Evolutionary conservation across 2,113 vertebrate species (phyloP).

Genomic region (Macrotis lagotis): DNA sequence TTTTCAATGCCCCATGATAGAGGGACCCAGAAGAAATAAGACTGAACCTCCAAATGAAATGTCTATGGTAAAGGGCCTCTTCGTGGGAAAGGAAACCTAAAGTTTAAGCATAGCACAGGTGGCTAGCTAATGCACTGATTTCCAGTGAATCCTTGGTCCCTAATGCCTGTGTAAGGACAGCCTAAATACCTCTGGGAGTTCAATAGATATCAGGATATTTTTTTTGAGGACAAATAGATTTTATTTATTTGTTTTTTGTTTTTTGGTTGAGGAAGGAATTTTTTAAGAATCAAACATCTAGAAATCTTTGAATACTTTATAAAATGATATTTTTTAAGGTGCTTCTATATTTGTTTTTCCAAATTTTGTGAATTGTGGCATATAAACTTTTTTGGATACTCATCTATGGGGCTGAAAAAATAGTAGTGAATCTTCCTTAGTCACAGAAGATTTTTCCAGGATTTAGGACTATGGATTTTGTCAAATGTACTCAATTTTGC

Average conservation of each 20-base stretch:
- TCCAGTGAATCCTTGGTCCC: not conserved
- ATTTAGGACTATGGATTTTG: not conserved
- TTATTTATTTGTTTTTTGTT: not conserved
- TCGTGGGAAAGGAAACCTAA: not conserved
- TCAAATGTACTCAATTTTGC: not conserved
- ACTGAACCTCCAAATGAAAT: too few relatives aligned
- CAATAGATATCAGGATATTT: not conserved
- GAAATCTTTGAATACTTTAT: not conserved
- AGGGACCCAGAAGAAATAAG: too few relatives aligned
- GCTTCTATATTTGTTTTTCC: too few relatives aligned
- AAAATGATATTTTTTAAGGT: not conserved
- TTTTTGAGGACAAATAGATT: not conserved
- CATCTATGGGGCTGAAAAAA: too few relatives aligned
- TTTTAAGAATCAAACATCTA: not conserved
- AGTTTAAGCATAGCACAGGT: not conserved
- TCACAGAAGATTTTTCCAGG: not conserved
- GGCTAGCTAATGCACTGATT: not conserved
- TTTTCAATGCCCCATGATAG: too few relatives aligned
- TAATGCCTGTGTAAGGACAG: too few relatives aligned
- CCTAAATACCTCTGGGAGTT: not conserved
- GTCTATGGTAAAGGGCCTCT: too few relatives aligned
- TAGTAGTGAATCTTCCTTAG: not conserved
- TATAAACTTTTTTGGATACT: not conserved
- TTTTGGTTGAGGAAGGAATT: not conserved
- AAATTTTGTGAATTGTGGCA: not conserved